These are phyloP conservation scores for Pocillopora verrucosa DNA, from an alignment of 64 coral and sea anemone species.

Conservation along the genomic window DNA sequence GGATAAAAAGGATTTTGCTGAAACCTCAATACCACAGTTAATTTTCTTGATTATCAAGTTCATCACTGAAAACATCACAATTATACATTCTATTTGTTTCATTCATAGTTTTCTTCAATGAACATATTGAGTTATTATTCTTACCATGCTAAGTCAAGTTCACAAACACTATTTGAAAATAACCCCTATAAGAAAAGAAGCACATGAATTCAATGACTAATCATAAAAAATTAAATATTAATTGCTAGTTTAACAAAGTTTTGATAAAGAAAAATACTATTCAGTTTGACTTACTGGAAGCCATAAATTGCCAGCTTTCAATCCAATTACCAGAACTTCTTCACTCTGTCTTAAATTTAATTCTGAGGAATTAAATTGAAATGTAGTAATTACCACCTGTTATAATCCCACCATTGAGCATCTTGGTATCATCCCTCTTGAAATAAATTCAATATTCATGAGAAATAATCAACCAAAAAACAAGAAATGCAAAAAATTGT, in stretches of 20 bases:
- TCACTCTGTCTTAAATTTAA: conserved; percentile 78
- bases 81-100: no score
- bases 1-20: no score
- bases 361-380: conserved; percentile 51
- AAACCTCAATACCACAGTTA: no score
- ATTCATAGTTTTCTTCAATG: background rate
- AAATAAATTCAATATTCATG: no score
- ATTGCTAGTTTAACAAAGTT: background rate
- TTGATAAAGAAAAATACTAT: background rate
- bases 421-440: background rate
- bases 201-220: no score
- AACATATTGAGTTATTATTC: background rate
- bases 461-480: no score
- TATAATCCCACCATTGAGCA: background rate
- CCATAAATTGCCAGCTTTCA: conserved; percentile 78
- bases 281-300: conserved; percentile 74
- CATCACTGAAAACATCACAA: background rate
- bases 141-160: conserved; percentile 65
- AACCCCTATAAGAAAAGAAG: conserved; percentile 28
- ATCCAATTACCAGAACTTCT: conserved; percentile 87
- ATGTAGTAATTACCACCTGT: background rate
- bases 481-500: no score
- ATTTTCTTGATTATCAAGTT: no score
- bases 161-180: conserved; percentile 52
- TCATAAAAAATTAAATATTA: no score